Evolutionary conservation across 2,888 invertebrate genomes (phyloP).

Genomic region (Clusia tigrina): DNA sequence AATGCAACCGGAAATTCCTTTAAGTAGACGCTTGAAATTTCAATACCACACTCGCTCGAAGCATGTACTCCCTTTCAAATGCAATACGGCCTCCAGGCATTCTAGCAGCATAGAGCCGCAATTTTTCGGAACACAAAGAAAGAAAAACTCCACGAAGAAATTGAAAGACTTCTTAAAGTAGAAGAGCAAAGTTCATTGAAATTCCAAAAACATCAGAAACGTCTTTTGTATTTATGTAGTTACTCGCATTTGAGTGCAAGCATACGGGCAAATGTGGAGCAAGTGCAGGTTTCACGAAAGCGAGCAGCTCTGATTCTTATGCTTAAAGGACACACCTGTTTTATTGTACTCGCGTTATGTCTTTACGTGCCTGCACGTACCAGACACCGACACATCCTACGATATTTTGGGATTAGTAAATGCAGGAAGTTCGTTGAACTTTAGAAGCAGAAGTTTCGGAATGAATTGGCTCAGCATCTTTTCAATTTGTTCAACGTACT

Average conservation of each 20-base stretch:
- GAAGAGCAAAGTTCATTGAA: slow-evolving; percentile 18
- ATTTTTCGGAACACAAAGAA: too few species aligned
- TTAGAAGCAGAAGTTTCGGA: neutral
- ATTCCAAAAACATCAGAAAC: slow-evolving; percentile 34
- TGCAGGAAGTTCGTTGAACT: slow-evolving; percentile 34
- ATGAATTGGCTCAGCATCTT: neutral
- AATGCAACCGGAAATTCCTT: slow-evolving; percentile 41
- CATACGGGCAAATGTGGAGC: too few species aligned
- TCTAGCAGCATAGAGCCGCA: too few species aligned
- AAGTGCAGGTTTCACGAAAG: slow-evolving; percentile 28
- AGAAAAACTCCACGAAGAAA: too few species aligned
- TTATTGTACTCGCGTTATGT: slow-evolving; percentile 18
- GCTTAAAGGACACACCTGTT: slow-evolving; percentile 39
- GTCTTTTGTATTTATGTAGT: neutral
- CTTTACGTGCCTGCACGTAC: too few species aligned
- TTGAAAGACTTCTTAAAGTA: too few species aligned
- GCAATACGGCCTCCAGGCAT: too few species aligned
- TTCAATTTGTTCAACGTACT: too few species aligned
- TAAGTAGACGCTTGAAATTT: slow-evolving; percentile 16
- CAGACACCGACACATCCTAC: neutral
- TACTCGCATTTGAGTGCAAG: slow-evolving; percentile 4
- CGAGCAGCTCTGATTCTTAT: slow-evolving; percentile 14
- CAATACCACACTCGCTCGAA: neutral
- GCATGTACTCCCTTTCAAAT: too few species aligned
- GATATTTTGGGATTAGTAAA: neutral